Base-by-base conservation (phyloP, 1,140 invertebrate genomes). In the Lutraria rhynchaena region DNA sequence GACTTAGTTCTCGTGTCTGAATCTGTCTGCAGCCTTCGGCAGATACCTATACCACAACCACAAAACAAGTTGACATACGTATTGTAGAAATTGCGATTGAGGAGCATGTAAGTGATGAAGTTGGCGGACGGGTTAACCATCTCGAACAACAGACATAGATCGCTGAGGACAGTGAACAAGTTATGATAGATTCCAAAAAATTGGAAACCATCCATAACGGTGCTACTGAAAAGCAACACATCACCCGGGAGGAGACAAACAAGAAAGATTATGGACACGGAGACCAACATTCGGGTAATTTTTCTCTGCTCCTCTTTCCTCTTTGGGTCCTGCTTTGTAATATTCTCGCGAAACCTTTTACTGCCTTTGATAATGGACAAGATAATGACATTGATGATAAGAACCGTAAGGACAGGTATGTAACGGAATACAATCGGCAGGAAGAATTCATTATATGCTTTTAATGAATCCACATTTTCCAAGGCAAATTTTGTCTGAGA, bases 91-190 rank as follows among this genome's bases (percentile, higher is more conserved):
- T 84, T 75, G 0, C 60, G 67, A 46, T 83, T 87, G 17, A 74
- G 74, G 27, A 82, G 53, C 80, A 86, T 87, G 69, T 86, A 86
- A 35, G 81, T 83, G 35, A 86, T 77, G 61, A 85, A 86, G 65
- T 87, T 87, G n/a, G 69, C 60, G 4, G 82, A 86, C 0, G 84
- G 83, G 60, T 86, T 87, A 19, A 81, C 31, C 24, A 80, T 77
- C 17, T 75, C 81, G 17, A 84, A 70, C 27, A 86, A 46, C 2
- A 81, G 33, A 57, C 60, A 73, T 4, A 86, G 9, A n/a, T 80
- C 86, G 58, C 75, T 86, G 0, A 75, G n/a, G 0, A 82, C 74
- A 17, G 82, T 33, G 55, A 87, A 87, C 9, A 87, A 63, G 58
- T 84, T 85, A 73, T 78, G 70, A 27, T 85, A 84, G 15, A 63